phyloP scores from a whole-genome alignment of 1,140 invertebrate species.

The Brachionus rotundiformis region DNA sequence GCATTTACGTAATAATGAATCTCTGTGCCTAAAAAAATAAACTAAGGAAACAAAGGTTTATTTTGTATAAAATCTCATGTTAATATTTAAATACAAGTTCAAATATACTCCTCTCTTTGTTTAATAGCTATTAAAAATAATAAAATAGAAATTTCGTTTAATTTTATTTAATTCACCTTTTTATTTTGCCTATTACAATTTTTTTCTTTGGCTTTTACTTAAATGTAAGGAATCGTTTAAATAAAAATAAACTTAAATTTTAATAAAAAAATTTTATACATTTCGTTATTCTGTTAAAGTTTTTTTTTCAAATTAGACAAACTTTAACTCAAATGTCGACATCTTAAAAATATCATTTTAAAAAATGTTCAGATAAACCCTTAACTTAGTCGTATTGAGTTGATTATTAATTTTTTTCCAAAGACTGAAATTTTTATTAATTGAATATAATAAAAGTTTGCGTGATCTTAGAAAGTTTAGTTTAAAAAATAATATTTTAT shows the following conservation, averaged over 20 bases:
- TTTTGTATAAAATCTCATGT: neutral
- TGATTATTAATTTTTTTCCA: neutral
- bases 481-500: neutral
- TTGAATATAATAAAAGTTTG: neutral
- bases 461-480: neutral
- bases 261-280: neutral
- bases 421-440: neutral
- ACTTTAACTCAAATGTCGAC: constrained; percentile 1
- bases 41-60: neutral
- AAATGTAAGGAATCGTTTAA: neutral
- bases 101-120: too few species aligned
- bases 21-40: neutral
- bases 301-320: neutral
- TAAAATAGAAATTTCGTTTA: neutral
- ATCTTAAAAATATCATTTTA: neutral
- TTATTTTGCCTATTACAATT: constrained; percentile 10
- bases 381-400: neutral
- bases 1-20: neutral
- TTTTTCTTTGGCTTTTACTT: neutral
- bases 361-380: neutral
- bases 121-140: neutral
- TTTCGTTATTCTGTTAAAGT: neutral
- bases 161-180: constrained; percentile 7
- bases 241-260: constrained; percentile 10
- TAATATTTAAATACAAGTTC: too few species aligned